phyloP scores from a whole-genome alignment of 2,888 invertebrate species.

The Coleophora deauratella region DNA sequence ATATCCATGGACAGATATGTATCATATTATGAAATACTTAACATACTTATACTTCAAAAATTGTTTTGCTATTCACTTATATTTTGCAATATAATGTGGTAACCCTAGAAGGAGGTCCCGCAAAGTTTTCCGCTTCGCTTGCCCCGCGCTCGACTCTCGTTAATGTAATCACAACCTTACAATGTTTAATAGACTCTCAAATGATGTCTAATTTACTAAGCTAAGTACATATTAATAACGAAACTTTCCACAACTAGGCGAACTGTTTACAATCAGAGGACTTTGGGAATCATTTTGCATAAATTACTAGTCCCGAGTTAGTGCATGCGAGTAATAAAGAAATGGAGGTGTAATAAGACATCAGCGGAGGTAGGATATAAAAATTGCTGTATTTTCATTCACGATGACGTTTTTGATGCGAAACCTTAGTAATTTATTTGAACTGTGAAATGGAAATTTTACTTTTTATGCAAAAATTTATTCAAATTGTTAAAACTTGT shows the following conservation, averaged over 20 bases:
- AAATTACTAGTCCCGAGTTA: too few species aligned
- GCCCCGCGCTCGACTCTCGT: slow-evolving; percentile 44
- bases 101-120: slow-evolving; percentile 19
- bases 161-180: slow-evolving; percentile 51
- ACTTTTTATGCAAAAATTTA: not conserved
- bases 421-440: not conserved
- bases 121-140: slow-evolving; percentile 60
- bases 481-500: too few species aligned
- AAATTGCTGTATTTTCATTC: not conserved
- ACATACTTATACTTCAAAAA: too few species aligned
- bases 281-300: too few species aligned
- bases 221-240: not conserved
- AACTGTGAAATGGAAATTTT: not conserved
- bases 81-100: too few species aligned
- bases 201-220: slow-evolving; percentile 35
- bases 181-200: slow-evolving; percentile 28
- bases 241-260: too few species aligned
- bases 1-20: too few species aligned
- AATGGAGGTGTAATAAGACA: too few species aligned
- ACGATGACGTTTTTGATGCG: not conserved
- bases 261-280: too few species aligned
- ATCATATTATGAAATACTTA: too few species aligned
- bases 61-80: too few species aligned
- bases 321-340: too few species aligned
- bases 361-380: not conserved